Evolutionary conservation across 2,888 invertebrate genomes (phyloP), one percentile per base, ranked within the genome.

Genomic region (Apeira syringaria): DNA sequence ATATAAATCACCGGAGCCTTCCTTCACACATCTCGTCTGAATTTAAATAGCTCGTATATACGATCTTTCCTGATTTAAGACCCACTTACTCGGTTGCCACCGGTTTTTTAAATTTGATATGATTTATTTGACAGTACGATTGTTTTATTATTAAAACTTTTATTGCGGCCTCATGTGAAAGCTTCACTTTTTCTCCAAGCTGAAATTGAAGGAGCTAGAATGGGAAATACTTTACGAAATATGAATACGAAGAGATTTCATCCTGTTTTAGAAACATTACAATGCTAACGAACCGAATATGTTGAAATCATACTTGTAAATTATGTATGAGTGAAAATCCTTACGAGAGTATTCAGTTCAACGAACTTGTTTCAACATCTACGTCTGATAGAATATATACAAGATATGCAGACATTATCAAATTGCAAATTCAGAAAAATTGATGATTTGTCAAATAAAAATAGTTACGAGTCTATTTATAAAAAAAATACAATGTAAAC

Each of bases 1-100:
- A 68, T 74, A 84, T 87, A 82, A 86, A 85, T 86, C 82, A 82
- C 72, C 55, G 55, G 50, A 68, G 62, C 77, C 75, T 80, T 82
- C 75, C 71, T 82, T 81, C 76, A 80, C 81, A 81, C 74, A 71
- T 83, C 79, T 77, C 72, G 69, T 71, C 69, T 65, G 79, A 84
- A 85, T 85, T 87, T 84, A 81, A 84, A 85, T 81, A 79, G 80
- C 69, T 68, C 73, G 74, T 68, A 70, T 72, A 75, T 71, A 71
- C 74, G 75, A 77, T 80, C 75, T 76, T 63, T 61, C 56, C 64
- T 82, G 80, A 80, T 82, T 83, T 82, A 80, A 66, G 59, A 61
- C 59, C 66, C 71, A 72, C 73, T 77, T 74, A 68, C 61, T 42
- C 45, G 47, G 47, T 55, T 67, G 54, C 59, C 59, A 59, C 47